These are phyloP conservation scores for Cheilosia variabilis DNA, from an alignment of 2,888 invertebrate genomes.

Conservation along the genomic window DNA sequence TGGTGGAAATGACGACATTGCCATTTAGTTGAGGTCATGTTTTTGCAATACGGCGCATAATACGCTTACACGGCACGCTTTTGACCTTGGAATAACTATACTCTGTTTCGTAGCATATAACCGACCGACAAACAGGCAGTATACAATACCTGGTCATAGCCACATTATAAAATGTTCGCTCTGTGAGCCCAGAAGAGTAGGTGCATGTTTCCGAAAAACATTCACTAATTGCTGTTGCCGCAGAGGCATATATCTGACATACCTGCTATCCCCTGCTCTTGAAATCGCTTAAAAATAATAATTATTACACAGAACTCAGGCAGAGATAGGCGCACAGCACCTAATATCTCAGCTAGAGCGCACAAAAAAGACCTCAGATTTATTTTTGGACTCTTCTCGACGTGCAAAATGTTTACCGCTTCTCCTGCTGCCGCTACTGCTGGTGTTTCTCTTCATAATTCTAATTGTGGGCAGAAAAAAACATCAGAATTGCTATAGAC, in stretches of 20 bases:
- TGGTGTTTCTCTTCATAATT: constrained; percentile 36
- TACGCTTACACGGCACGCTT: constrained; percentile 36
- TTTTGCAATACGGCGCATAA: constrained; percentile 58
- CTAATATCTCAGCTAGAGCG: background rate
- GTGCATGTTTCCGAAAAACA: constrained; percentile 6
- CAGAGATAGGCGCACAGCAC: background rate
- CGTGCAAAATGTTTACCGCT: constrained; percentile 29
- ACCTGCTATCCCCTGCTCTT: constrained; percentile 42
- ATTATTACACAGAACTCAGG: constrained; percentile 46
- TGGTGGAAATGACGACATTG: constrained; percentile 71
- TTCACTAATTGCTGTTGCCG: constrained; percentile 40
- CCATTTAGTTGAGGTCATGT: constrained; percentile 69
- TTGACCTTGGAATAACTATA: constrained; percentile 51
- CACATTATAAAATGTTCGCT: constrained; percentile 29
- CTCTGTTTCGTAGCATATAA: constrained; percentile 29
- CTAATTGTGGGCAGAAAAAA: constrained; percentile 63
- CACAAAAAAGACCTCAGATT: constrained; percentile 66
- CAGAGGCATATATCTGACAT: constrained; percentile 16
- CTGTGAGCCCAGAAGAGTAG: constrained; percentile 10
- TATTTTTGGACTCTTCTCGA: constrained; percentile 63
- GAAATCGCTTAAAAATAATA: constrained; percentile 53
- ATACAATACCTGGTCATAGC: constrained; percentile 39
- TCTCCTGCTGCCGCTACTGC: constrained; percentile 14
- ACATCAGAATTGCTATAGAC: constrained; percentile 33
- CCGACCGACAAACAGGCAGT: constrained; percentile 9